Evolutionary conservation across 2,888 invertebrate species (phyloP).

Genomic region (Clepsis dumicolana): DNA sequence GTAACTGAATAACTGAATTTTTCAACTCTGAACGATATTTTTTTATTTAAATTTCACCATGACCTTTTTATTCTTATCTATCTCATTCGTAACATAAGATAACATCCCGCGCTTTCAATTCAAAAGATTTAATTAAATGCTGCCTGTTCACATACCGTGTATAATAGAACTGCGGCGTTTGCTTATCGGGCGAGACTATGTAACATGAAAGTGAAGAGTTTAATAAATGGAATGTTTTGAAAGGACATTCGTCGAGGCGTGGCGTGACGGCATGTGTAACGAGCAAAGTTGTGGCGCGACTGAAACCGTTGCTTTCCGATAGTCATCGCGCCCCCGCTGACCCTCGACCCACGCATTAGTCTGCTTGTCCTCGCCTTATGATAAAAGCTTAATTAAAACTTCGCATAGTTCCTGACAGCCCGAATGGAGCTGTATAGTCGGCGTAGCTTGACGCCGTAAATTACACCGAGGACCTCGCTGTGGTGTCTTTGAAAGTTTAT

Average conservation of each 20-base stretch:
- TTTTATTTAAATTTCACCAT: not conserved
- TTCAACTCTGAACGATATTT: not conserved
- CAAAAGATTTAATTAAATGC: conserved; percentile 28
- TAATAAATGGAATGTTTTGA: conserved; percentile 67
- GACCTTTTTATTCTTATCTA: conserved; percentile 11
- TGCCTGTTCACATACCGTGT: conserved; percentile 17
- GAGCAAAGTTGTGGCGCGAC: conserved; percentile 76
- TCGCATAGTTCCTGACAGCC: conserved; percentile 64
- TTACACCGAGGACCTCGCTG: conserved; percentile 40
- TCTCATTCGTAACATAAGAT: conserved; percentile 10
- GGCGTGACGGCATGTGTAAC: conserved; percentile 57
- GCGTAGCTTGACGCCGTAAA: conserved; percentile 42
- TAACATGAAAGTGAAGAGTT: conserved; percentile 61
- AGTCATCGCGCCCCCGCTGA: conserved; percentile 76
- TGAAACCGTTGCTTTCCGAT: conserved; percentile 74
- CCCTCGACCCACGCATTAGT: conserved; percentile 61
- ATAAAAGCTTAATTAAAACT: conserved; percentile 79
- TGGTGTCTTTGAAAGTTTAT: conserved; percentile 35
- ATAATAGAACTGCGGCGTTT: conserved; percentile 25
- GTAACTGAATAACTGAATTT: not conserved
- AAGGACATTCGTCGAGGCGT: conserved; percentile 65
- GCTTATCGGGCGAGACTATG: conserved; percentile 36
- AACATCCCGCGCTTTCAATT: conserved; percentile 3
- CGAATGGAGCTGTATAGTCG: conserved; percentile 55
- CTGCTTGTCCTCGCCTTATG: conserved; percentile 59